Evolutionary conservation across 2,113 vertebrate species (phyloP).

Genomic region (Alethe castanea): DNA sequence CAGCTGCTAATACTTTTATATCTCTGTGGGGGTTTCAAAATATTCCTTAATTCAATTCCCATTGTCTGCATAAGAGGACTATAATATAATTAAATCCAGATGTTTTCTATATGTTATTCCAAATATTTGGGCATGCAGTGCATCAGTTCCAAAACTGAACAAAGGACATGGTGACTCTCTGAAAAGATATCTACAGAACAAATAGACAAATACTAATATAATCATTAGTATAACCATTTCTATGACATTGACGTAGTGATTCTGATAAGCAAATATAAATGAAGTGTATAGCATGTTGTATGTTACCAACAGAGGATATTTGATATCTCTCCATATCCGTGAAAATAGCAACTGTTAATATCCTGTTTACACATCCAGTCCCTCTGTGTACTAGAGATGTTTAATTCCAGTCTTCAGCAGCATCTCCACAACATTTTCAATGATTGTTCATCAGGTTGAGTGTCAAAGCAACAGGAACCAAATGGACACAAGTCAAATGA

Average conservation of each 20-base stretch:
- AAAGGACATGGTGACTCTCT: constrained; percentile 38
- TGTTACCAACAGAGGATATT: not conserved
- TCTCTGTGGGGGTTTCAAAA: constrained; percentile 70
- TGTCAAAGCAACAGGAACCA: constrained; percentile 69
- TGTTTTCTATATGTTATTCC: constrained; percentile 69
- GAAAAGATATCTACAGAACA: constrained; percentile 44
- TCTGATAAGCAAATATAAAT: constrained; percentile 22
- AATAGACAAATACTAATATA: constrained; percentile 55
- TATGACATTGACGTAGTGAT: not conserved
- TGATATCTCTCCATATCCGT: not conserved
- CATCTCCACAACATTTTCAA: constrained; percentile 21
- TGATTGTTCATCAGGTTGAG: constrained; percentile 34
- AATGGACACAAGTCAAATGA: constrained; percentile 66
- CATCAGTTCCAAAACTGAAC: constrained; percentile 53
- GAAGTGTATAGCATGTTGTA: not conserved
- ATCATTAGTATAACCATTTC: not conserved
- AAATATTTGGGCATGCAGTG: constrained; percentile 68
- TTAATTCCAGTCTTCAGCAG: constrained; percentile 44
- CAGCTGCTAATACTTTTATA: constrained; percentile 73
- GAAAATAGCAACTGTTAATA: constrained; percentile 40
- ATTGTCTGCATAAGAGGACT: constrained; percentile 69
- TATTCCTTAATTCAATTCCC: constrained; percentile 76
- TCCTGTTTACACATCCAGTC: constrained; percentile 47
- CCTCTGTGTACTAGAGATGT: not conserved
- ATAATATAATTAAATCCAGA: constrained; percentile 72